Conservation (phyloP, 2,888 invertebrate genomes). For the Lutraria lutraria region DNA sequence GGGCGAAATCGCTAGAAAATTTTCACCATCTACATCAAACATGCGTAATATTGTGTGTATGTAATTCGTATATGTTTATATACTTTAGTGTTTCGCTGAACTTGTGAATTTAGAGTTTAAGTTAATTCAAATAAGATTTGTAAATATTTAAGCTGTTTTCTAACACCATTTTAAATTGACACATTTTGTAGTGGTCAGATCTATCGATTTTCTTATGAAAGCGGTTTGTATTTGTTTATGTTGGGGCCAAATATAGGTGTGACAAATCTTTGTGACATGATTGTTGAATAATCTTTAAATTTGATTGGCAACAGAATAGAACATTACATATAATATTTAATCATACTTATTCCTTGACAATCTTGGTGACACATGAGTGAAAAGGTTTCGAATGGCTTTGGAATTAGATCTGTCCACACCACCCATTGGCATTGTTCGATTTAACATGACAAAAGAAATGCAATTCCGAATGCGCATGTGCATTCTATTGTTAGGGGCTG, state of each 20-base stretch:
- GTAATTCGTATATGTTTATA: background rate
- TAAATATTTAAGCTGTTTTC: background rate
- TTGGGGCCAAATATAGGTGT: background rate
- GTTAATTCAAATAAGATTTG: background rate
- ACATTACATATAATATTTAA: background rate
- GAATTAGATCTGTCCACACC: background rate
- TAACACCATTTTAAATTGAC: background rate
- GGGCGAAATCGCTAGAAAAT: background rate
- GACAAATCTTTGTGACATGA: background rate
- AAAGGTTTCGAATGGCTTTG: background rate
- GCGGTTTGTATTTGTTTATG: background rate
- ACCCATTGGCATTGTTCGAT: background rate
- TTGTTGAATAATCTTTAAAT: background rate
- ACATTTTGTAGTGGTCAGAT: background rate
- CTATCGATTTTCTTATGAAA: constrained; percentile 17
- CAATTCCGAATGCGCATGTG: background rate
- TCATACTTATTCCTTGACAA: background rate
- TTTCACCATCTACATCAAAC: background rate
- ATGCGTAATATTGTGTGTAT: background rate
- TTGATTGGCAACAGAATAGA: background rate
- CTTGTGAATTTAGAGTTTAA: background rate
- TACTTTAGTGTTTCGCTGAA: background rate
- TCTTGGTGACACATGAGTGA: background rate
- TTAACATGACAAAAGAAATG: too few species aligned
- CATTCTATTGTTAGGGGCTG: background rate